Percentiles rank a stretch among this genome's conserved stretches.
Evolutionary conservation across 2,797 vertebrate species (phyloP).

Genomic region (Erethizon dorsatum): DNA sequence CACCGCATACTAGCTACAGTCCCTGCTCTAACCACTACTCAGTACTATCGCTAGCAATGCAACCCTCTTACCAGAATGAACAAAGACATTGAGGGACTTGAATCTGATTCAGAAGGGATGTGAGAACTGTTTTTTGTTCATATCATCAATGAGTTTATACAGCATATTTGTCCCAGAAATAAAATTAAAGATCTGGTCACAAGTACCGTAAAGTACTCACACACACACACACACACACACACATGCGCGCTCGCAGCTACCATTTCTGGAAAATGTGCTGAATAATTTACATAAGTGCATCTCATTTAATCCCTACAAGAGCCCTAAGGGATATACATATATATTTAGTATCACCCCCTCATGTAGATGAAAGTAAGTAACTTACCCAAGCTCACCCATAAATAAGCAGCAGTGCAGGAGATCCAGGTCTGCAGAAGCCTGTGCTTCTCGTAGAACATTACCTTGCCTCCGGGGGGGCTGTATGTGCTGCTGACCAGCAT

Average conservation of each 20-base stretch:
- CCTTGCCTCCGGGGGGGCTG: not conserved
- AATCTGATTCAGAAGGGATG: not conserved
- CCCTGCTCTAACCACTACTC: not conserved
- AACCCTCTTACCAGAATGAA: not conserved
- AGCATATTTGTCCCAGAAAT: conserved; percentile 32
- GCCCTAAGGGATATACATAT: not conserved
- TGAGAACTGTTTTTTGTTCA: conserved; percentile 16
- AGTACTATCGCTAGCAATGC: not conserved
- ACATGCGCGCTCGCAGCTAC: not conserved
- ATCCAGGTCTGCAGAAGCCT: not conserved
- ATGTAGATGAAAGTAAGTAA: conserved; percentile 14
- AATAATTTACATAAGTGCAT: conserved; percentile 17
- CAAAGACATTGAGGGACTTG: not conserved
- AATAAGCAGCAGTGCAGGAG: not conserved
- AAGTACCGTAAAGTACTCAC: not conserved
- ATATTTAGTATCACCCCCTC: not conserved
- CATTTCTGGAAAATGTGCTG: conserved; percentile 44
- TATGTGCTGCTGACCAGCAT: not conserved
- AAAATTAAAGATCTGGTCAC: conserved; percentile 27
- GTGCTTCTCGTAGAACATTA: not conserved
- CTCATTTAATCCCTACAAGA: not conserved
- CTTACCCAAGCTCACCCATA: not conserved
- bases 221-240: too few relatives aligned
- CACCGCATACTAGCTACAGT: not conserved
- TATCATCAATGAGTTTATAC: not conserved